Evolutionary conservation across 2,888 invertebrate genomes (phyloP), one percentile per base, ranked within the genome.

Genomic region (Nomada lathburiana): DNA sequence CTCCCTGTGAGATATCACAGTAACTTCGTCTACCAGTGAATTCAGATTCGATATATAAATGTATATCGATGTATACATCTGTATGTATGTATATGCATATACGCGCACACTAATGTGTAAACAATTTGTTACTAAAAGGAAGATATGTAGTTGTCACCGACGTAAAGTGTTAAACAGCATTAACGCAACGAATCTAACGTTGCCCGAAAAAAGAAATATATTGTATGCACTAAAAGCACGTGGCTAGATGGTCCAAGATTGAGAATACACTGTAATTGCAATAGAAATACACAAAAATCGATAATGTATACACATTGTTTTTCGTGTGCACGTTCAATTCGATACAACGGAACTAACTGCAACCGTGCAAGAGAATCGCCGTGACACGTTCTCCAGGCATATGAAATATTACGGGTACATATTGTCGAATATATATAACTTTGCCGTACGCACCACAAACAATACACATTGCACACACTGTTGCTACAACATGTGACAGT

Each of bases 381-480:
- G 59, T 59, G 67, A 73, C 72, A 68, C 68, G 53, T 71, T 72
- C 77, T 47, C 3, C 10, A 16, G 13, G 3, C 47, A 13, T 47
- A 2, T 2, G 16, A 11, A 16, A 47, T 1, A 16, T 16, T 16
- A 47, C 16, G 11, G 2, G 2, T 3, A 13, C 47, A 42, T 73
- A 75, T 68, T 72, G 36, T 57, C 64, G 50, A 76, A 52, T 42
- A 18, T 20, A 16, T 55, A 69, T 82, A 64, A 7, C 62, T 3
- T 80, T 65, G 69, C 68, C 82, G 60, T 80, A 82, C 84, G 84
- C 88, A 89, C 89, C 88, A 88, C 88, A 88, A 86, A 88, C 88
- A 88, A 89, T 88, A 88, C 88, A 88, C 88, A 88, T 89, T 89
- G 88, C 88, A 83, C 84, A 88, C 88, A 88, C 88, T 88, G 74